Conservation (phyloP, 2,888 invertebrate species). For the Dexiosoma caninum region DNA sequence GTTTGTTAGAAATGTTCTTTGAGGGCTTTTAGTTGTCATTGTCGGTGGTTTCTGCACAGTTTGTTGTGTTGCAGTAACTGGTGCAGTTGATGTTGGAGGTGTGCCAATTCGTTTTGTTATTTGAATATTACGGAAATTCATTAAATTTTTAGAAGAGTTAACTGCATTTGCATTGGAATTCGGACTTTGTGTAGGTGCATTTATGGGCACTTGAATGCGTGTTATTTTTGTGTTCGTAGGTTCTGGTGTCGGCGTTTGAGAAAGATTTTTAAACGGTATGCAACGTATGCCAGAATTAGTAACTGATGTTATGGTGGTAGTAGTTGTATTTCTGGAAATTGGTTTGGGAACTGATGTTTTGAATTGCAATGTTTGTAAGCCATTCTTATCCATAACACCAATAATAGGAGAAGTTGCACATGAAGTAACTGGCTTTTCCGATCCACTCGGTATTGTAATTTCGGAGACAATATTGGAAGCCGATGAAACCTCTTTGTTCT, state of each 20-base stretch:
- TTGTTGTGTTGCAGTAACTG: slow-evolving; percentile 22
- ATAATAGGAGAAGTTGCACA: slow-evolving; percentile 37
- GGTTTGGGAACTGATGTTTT: slow-evolving; percentile 32
- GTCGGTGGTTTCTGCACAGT: neutral
- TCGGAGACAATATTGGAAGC: neutral
- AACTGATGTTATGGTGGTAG: neutral
- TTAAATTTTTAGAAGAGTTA: slow-evolving; percentile 12
- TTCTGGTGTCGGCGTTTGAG: slow-evolving; percentile 26
- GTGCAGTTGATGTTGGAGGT: neutral
- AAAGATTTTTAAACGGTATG: slow-evolving; percentile 61
- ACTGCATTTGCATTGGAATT: neutral
- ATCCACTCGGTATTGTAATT: neutral
- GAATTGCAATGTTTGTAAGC: slow-evolving; percentile 47
- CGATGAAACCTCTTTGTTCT: slow-evolving; percentile 6
- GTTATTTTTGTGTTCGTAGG: slow-evolving; percentile 33
- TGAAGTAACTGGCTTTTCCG: neutral
- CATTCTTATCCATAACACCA: slow-evolving; percentile 55
- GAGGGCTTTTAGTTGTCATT: slow-evolving; percentile 36
- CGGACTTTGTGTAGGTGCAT: neutral
- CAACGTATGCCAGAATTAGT: slow-evolving; percentile 54
- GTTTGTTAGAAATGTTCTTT: slow-evolving; percentile 32
- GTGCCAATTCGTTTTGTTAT: slow-evolving; percentile 41
- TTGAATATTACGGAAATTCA: slow-evolving; percentile 52
- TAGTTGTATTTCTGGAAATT: neutral
- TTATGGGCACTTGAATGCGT: slow-evolving; percentile 42